These are phyloP conservation scores for Alentia gelatinosa DNA, from an alignment of 2,888 invertebrate species.

Conservation along the genomic window DNA sequence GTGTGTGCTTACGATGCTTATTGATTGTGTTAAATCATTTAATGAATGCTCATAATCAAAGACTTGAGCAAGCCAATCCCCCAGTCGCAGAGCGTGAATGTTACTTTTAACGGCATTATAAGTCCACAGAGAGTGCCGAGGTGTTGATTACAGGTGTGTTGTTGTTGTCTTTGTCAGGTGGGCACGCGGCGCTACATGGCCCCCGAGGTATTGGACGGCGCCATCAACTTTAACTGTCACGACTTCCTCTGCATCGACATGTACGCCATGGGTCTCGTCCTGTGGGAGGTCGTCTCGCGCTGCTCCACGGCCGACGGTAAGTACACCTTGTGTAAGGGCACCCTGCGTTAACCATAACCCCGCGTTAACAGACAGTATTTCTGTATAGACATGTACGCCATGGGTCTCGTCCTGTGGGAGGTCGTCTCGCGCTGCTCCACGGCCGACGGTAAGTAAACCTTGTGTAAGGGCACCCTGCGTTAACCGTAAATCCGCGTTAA, in stretches of 20 bases:
- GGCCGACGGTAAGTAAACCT: slow-evolving; percentile 83
- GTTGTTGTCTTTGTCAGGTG: slow-evolving; percentile 83
- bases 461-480: too few relatives aligned
- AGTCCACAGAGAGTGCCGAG: too few relatives aligned
- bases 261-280: slow-evolving; percentile 91
- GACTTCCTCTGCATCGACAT: slow-evolving; percentile 96
- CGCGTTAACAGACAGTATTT: too few relatives aligned
- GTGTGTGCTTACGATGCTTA: too few relatives aligned
- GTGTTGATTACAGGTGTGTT: not conserved
- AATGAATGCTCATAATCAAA: too few relatives aligned
- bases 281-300: slow-evolving; percentile 94
- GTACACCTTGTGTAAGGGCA: too few relatives aligned
- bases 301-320: slow-evolving; percentile 85
- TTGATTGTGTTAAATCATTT: too few relatives aligned
- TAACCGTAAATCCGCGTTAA: slow-evolving; percentile 94
- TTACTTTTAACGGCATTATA: too few relatives aligned
- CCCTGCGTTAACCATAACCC: too few relatives aligned
- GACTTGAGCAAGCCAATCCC: too few relatives aligned
- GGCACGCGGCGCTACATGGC: slow-evolving; percentile 94
- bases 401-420: slow-evolving; percentile 95
- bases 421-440: slow-evolving; percentile 88
- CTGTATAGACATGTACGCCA: slow-evolving; percentile 95
- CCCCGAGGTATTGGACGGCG: slow-evolving; percentile 96
- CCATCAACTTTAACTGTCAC: slow-evolving; percentile 93
- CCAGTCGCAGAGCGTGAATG: too few relatives aligned